Conservation (phyloP, 2,113 vertebrate genomes). For the Mola mola region DNA sequence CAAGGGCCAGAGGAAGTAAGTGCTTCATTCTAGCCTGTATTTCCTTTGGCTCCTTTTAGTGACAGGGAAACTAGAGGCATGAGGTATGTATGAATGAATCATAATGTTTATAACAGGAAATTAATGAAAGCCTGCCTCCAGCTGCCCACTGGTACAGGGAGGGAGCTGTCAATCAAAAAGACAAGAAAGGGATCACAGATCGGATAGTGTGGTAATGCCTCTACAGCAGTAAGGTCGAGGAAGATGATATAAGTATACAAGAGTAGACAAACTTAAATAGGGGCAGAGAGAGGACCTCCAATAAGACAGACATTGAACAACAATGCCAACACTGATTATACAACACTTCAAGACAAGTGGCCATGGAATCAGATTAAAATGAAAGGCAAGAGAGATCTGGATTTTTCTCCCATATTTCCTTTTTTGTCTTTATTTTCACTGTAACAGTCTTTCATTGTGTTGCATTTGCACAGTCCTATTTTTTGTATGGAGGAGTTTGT, state of each 20-base stretch:
- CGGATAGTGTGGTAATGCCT: slow-evolving; percentile 39
- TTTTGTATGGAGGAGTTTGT: slow-evolving; percentile 19
- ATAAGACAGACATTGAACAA: not conserved
- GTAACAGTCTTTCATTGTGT: not conserved
- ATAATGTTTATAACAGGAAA: slow-evolving; percentile 42
- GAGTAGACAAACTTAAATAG: slow-evolving; percentile 21
- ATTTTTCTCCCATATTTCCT: slow-evolving; percentile 23
- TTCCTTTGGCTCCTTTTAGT: slow-evolving; percentile 63
- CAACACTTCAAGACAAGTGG: no score
- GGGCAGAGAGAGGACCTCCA: not conserved
- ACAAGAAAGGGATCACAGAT: slow-evolving; percentile 35
- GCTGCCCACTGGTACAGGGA: slow-evolving; percentile 54
- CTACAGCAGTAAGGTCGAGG: slow-evolving; percentile 2
- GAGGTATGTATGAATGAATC: slow-evolving; percentile 60
- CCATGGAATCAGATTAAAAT: no score
- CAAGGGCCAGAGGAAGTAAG: slow-evolving; percentile 38
- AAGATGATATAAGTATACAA: not conserved
- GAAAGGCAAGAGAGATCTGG: no score
- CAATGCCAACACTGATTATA: slow-evolving; percentile 10
- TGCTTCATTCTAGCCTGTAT: slow-evolving; percentile 53
- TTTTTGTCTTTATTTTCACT: not conserved
- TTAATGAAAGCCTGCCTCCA: slow-evolving; percentile 52
- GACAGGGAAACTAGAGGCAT: slow-evolving; percentile 64
- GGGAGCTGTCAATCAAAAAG: slow-evolving; percentile 59
- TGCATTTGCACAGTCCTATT: slow-evolving; percentile 26